A percentile compares a stretch with the other conserved stretches of the same genome.
These are phyloP conservation scores for Adineta ricciae DNA, from an alignment of 2,888 invertebrate genomes.

Conservation along the genomic window DNA sequence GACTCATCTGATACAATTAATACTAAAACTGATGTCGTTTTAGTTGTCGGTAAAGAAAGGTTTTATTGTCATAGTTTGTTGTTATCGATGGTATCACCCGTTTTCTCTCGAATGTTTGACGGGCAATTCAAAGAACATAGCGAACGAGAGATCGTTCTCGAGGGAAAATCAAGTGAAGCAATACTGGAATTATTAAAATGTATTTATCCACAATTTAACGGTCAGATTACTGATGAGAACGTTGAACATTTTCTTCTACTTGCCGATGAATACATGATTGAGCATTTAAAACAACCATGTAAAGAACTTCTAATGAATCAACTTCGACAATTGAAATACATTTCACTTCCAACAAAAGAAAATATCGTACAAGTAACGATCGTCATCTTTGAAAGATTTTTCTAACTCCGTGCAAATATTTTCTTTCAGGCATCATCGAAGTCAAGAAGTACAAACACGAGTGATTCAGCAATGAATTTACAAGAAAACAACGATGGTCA, in stretches of 20 bases:
- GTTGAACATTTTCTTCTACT: constrained; percentile 7
- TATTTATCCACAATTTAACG: constrained; percentile 12
- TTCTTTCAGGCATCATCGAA: background rate
- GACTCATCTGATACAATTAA: background rate
- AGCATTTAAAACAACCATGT: constrained; percentile 7
- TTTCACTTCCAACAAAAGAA: background rate
- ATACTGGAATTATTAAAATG: constrained; percentile 12
- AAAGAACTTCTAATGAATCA: background rate
- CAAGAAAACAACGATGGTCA: background rate
- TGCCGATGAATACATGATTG: constrained; percentile 20
- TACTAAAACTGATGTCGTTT: background rate
- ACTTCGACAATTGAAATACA: background rate
- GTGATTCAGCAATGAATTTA: constrained; percentile 1
- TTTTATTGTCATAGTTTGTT: constrained; percentile 14
- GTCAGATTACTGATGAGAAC: background rate
- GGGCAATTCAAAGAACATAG: constrained; percentile 14
- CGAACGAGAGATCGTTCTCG: background rate
- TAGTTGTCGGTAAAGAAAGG: background rate
- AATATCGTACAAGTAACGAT: background rate
- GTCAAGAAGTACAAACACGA: background rate
- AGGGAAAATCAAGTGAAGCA: background rate
- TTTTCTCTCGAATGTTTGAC: constrained; percentile 1
- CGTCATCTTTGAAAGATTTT: background rate
- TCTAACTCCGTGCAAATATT: too few species aligned
- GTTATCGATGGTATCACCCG: background rate